Evolutionary conservation across 2,888 invertebrate species (phyloP), one percentile per base, ranked within the genome.

Genomic region (Tinea semifulvella): DNA sequence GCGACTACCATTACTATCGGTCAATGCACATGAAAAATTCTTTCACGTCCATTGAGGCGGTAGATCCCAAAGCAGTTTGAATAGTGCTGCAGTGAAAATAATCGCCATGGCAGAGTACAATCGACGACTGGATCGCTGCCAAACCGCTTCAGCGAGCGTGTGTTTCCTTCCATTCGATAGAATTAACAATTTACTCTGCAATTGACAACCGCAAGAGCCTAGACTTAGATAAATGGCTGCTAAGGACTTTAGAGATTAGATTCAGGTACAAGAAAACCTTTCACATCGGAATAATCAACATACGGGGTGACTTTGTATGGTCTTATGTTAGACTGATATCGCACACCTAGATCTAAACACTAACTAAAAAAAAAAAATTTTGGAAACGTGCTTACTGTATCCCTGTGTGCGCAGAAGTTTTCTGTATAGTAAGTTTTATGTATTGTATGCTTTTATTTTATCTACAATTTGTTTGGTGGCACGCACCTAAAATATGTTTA

Each of bases 51-150:
- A 66, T 62, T 55, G 55, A 56, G 47, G 55, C 52, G 56, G 55
- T 52, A 55, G 52, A 58, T 58, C 55, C 55, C 55, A 55, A 63
- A 64, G 60, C 63, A 63, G 61, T 67, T 66, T 63, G 65, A 70
- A 67, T 65, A 57, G 61, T 65, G 61, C 62, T 61, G 56, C 57
- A 60, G 65, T 64, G 65, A 64, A 69, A 71, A 71, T 72, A 71
- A 70, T 68, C 65, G 65, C 58, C 42, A 63, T 65, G 67, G 67
- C 70, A 66, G 66, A 68, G 67, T 63, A 72, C 65, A 73, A 67
- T 69, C 65, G 67, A 57, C 61, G 64, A 63, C 70, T 77, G 77
- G 77, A 73, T 59, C 53, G 46, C 49, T 66, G 76, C 77, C 77
- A 77, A 68, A 60, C 58, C 56, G 54, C 36, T 36, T 18, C 10